phyloP scores from a whole-genome alignment of 1,140 invertebrate genomes.

The Zaprionus inermis region DNA sequence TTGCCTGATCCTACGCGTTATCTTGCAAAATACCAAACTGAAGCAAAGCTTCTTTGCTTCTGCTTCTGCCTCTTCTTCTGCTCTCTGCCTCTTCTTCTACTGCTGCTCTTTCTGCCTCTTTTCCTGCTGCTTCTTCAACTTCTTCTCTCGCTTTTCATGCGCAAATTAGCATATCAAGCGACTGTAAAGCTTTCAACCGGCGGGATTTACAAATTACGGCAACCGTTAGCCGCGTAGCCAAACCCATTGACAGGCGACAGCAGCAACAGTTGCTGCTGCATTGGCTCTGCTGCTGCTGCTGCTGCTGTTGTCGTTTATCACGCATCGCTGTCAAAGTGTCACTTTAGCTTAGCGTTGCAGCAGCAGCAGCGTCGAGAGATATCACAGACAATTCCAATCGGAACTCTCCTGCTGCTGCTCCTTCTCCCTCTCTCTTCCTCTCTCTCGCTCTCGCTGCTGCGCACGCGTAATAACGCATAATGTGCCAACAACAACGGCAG shows the following conservation, averaged over 20 bases:
- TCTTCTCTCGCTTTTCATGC: background rate
- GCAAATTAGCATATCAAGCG: constrained; percentile 33
- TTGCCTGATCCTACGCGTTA: background rate
- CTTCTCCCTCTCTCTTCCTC: background rate
- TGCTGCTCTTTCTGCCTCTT: background rate
- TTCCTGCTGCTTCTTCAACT: background rate
- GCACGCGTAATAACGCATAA: constrained; percentile 80
- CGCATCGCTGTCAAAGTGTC: constrained; percentile 82
- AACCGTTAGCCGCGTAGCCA: constrained; percentile 32
- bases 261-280: constrained; percentile 24
- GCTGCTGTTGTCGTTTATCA: constrained; percentile 74
- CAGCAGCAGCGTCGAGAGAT: constrained; percentile 55
- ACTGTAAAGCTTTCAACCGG: constrained; percentile 3
- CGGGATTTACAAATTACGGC: constrained; percentile 40
- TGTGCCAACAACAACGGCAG: constrained; percentile 51
- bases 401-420: background rate
- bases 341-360: constrained; percentile 76
- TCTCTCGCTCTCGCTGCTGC: no score
- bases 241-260: constrained; percentile 17
- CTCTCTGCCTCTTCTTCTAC: background rate
- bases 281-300: constrained; percentile 21
- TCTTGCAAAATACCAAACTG: constrained; percentile 2
- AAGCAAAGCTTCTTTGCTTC: background rate
- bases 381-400: constrained; percentile 49
- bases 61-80: background rate